A percentile compares a stretch with the other conserved stretches of the same genome.
These are phyloP conservation scores for Drosophila arizonae DNA, from an alignment of 1,140 invertebrate genomes.

Conservation along the genomic window DNA sequence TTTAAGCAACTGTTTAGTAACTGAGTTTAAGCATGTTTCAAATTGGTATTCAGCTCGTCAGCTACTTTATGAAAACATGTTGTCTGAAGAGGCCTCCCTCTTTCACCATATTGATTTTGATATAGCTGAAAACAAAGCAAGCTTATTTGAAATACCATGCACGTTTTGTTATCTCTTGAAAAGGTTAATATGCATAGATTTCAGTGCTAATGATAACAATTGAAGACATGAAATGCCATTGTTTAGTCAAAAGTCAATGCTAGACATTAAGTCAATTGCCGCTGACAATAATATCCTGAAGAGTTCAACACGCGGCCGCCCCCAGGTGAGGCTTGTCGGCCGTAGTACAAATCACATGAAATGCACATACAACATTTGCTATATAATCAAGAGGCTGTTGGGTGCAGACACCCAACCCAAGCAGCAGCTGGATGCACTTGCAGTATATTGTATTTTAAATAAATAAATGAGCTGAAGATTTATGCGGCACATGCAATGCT, in stretches of 20 bases:
- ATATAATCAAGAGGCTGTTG: constrained; percentile 1
- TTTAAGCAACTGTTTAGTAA: too few species aligned
- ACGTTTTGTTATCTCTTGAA: neutral
- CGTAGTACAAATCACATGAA: constrained; percentile 59
- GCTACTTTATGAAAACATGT: too few species aligned
- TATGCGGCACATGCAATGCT: constrained; percentile 68
- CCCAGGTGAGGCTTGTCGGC: constrained; percentile 42
- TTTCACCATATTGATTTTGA: too few species aligned
- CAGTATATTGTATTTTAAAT: constrained; percentile 46
- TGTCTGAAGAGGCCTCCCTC: too few species aligned
- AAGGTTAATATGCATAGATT: constrained; percentile 9
- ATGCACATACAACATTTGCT: constrained; percentile 56
- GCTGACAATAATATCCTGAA: constrained; percentile 29
- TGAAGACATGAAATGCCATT: constrained; percentile 13
- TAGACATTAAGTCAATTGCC: constrained; percentile 44
- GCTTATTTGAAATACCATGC: neutral
- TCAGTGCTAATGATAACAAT: constrained; percentile 14
- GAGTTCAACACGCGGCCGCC: constrained; percentile 9
- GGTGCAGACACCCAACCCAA: constrained; percentile 12
- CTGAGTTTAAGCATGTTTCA: too few species aligned
- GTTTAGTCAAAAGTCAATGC: constrained; percentile 20
- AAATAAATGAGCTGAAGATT: constrained; percentile 71
- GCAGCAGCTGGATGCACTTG: constrained; percentile 23
- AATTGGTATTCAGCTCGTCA: too few species aligned
- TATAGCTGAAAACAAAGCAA: too few species aligned